phyloP scores from a whole-genome alignment of 2,888 invertebrate species.

The Onthophagus sagittarius region DNA sequence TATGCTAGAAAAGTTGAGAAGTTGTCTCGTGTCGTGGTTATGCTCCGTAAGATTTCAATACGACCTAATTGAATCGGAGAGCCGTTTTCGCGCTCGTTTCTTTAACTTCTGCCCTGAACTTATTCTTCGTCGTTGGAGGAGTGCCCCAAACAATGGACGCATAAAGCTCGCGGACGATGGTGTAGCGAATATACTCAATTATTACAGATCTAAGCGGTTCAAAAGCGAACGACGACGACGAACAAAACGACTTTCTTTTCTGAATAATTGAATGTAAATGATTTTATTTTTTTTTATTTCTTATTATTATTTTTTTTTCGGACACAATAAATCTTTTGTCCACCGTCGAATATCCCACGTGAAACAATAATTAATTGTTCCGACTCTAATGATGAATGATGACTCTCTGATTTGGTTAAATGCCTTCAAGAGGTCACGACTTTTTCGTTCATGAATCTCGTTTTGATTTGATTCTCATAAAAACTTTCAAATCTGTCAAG shows the following conservation, averaged over 20 bases:
- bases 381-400: slow-evolving; percentile 48
- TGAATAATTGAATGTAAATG: slow-evolving; percentile 45
- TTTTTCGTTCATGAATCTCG: slow-evolving; percentile 42
- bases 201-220: slow-evolving; percentile 20
- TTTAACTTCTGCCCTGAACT: neutral
- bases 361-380: slow-evolving; percentile 49
- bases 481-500: no score
- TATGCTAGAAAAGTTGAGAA: neutral
- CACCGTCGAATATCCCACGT: slow-evolving; percentile 34
- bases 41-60: neutral
- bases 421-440: slow-evolving; percentile 46
- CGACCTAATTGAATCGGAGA: neutral
- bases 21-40: neutral
- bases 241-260: slow-evolving; percentile 29
- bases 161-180: slow-evolving; percentile 15
- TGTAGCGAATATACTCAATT: slow-evolving; percentile 20
- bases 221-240: neutral
- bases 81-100: neutral
- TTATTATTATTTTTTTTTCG: slow-evolving; percentile 23
- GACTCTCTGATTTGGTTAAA: slow-evolving; percentile 46
- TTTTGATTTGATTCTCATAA: neutral
- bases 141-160: slow-evolving; percentile 19
- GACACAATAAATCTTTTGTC: slow-evolving; percentile 49
- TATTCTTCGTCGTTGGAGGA: neutral
- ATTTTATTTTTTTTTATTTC: slow-evolving; percentile 37